phyloP scores from a whole-genome alignment of 2,888 invertebrate genomes.

The Drosophila anomalata region DNA sequence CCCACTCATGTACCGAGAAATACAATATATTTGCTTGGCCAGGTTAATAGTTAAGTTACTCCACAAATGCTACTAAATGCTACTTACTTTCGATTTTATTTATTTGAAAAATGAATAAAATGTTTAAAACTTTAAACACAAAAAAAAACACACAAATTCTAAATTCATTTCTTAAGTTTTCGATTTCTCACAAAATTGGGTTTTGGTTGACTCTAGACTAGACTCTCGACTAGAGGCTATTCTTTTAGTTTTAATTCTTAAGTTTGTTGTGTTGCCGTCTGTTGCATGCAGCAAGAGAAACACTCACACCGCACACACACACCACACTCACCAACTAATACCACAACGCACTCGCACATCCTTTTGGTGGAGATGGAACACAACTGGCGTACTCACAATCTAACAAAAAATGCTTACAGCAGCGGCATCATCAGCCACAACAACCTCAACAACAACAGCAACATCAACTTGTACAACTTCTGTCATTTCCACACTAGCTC shows the following conservation, averaged over 20 bases:
- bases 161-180: conserved; percentile 54
- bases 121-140: conserved; percentile 47
- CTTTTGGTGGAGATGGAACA: conserved; percentile 20
- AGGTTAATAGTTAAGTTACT: conserved; percentile 41
- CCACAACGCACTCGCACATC: conserved; percentile 25
- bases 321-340: conserved; percentile 35
- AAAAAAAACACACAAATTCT: conserved; percentile 48
- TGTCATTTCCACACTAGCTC: conserved; percentile 57
- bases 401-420: conserved; percentile 53
- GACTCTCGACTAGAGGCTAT: conserved; percentile 1
- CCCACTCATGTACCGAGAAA: conserved; percentile 17
- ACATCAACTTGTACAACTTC: conserved; percentile 50
- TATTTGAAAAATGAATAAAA: conserved; percentile 76
- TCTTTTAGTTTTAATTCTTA: conserved; percentile 15
- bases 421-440: conserved; percentile 44
- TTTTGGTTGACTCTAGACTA: conserved; percentile 4
- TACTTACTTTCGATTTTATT: conserved; percentile 63
- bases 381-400: conserved; percentile 33
- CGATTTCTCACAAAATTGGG: not conserved
- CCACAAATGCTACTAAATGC: conserved; percentile 8
- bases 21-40: conserved; percentile 12
- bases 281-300: conserved; percentile 39
- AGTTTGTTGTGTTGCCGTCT: conserved; percentile 36
- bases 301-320: conserved; percentile 18
- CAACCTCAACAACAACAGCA: conserved; percentile 30